Evolutionary conservation across 2,113 vertebrate genomes (phyloP).

Genomic region (Ramphastos sulfuratus): DNA sequence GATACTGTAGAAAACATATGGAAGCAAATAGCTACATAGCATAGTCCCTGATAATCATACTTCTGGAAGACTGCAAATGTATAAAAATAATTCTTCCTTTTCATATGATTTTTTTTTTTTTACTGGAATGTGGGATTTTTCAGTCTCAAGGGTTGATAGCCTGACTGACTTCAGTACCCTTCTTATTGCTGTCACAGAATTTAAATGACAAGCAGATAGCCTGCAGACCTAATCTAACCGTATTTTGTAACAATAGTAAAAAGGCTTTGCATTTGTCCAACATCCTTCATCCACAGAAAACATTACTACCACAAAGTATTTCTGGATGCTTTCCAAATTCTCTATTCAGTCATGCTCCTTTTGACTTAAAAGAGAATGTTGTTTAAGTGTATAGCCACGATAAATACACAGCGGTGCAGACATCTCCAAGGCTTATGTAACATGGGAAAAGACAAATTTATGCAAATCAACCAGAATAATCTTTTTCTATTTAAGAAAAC

Average conservation of each 20-base stretch:
- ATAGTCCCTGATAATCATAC: not conserved
- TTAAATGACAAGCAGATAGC: not conserved
- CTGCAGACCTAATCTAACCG: not conserved
- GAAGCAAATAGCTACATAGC: not conserved
- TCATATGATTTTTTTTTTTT: not conserved
- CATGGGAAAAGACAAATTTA: not conserved
- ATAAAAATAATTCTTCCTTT: not conserved
- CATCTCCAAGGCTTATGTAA: not conserved
- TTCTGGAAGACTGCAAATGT: not conserved
- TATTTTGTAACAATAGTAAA: not conserved
- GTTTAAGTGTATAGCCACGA: not conserved
- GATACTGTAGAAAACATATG: not conserved
- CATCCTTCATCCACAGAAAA: slow-evolving; percentile 3
- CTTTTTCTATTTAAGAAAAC: not conserved
- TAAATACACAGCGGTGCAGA: not conserved
- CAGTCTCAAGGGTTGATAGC: not conserved
- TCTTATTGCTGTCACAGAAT: not conserved
- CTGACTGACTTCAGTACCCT: not conserved
- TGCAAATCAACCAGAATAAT: not conserved
- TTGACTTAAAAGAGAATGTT: not conserved
- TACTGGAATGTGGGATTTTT: not conserved
- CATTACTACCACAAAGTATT: not conserved
- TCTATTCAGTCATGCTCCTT: not conserved
- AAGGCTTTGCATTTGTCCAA: slow-evolving; percentile 12
- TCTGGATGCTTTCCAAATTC: not conserved